Conservation (phyloP, 2,888 invertebrate species). For the Eristalis arbustorum region DNA sequence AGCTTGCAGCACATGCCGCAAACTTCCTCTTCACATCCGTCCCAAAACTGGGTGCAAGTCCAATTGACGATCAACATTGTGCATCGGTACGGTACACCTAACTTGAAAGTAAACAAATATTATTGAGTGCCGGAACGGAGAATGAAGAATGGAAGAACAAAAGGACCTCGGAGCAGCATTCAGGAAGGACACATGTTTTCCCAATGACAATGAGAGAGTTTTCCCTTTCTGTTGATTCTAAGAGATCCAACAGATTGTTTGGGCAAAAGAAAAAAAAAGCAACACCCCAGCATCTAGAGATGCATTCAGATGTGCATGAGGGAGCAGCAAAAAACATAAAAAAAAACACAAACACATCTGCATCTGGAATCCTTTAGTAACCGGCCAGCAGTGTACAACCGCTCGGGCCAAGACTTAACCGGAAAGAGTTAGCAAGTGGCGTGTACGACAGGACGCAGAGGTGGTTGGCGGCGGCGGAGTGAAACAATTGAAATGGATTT, state of each 20-base stretch:
- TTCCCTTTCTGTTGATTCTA: slow-evolving; percentile 43
- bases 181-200: slow-evolving; percentile 49
- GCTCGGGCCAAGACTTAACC: neutral
- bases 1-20: slow-evolving; percentile 12
- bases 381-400: slow-evolving; percentile 1
- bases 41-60: slow-evolving; percentile 19
- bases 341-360: slow-evolving; percentile 10
- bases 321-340: neutral
- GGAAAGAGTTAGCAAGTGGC: slow-evolving; percentile 21
- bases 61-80: slow-evolving; percentile 56
- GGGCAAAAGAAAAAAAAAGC: neutral
- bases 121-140: slow-evolving; percentile 39
- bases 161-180: neutral
- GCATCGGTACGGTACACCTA: slow-evolving; percentile 28
- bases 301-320: slow-evolving; percentile 25
- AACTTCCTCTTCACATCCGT: neutral
- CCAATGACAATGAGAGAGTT: slow-evolving; percentile 44
- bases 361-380: slow-evolving; percentile 35
- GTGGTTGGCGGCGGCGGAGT: neutral
- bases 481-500: slow-evolving; percentile 70
- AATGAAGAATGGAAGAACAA: slow-evolving; percentile 12
- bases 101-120: slow-evolving; percentile 60
- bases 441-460: slow-evolving; percentile 11
- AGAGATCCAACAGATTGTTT: slow-evolving; percentile 50
- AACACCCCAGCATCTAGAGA: slow-evolving; percentile 13